Percentiles rank a stretch among this genome's conserved stretches.
Conservation (phyloP, 2,113 vertebrate genomes). For the Brienomyrus longianalis region DNA sequence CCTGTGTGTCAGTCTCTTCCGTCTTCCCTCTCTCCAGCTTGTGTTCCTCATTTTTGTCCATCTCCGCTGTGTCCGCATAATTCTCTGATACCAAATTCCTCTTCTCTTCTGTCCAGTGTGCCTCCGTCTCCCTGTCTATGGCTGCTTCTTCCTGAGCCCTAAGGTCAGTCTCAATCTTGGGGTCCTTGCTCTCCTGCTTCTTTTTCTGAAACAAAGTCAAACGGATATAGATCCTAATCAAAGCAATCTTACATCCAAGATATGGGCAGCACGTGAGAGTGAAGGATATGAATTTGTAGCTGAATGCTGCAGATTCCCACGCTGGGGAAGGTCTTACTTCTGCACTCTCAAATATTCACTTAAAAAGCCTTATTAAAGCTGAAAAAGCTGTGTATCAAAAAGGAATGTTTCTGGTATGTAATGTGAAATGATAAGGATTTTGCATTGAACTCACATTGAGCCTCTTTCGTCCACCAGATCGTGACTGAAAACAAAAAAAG, state of each 20-base stretch:
- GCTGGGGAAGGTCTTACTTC: neutral
- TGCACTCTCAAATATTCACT: neutral
- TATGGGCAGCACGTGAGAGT: neutral
- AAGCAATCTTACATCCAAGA: neutral
- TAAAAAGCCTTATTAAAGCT: neutral
- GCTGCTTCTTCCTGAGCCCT: neutral
- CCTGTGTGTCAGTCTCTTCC: constrained; percentile 32
- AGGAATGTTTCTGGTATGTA: neutral
- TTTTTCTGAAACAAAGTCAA: constrained; percentile 36
- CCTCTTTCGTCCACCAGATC: constrained; percentile 42
- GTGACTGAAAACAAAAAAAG: constrained; percentile 20
- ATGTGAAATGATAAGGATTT: neutral
- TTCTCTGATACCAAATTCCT: constrained; percentile 20
- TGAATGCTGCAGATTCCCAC: neutral
- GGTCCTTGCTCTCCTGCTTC: constrained; percentile 29
- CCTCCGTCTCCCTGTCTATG: constrained; percentile 5
- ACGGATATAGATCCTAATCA: neutral
- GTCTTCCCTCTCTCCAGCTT: constrained; percentile 47
- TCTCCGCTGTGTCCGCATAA: constrained; percentile 39
- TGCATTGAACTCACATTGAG: constrained; percentile 47
- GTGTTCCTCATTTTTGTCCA: constrained; percentile 46
- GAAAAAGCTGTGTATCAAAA: neutral
- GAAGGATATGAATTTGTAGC: neutral
- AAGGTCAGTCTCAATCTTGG: neutral
- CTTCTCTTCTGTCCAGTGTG: neutral